Conservation (phyloP, 2,797 vertebrate species). For the Furcifer pardalis region DNA sequence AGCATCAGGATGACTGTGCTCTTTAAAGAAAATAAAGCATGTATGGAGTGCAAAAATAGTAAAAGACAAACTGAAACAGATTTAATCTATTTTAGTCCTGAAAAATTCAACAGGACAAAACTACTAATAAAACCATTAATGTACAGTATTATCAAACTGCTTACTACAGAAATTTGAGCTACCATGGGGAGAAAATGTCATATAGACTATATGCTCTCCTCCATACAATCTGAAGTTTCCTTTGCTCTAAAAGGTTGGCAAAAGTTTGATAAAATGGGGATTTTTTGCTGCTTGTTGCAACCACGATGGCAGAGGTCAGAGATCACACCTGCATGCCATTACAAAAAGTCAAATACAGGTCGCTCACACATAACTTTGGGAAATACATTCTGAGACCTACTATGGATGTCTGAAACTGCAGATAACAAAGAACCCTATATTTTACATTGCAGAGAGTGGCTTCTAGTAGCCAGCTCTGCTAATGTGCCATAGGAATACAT, state of each 20-base stretch:
- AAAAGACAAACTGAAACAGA: not conserved
- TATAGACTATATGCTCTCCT: too few relatives aligned
- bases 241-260: not conserved
- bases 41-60: not conserved
- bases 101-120: not conserved
- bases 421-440: too few relatives aligned
- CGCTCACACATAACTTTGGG: too few relatives aligned
- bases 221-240: not conserved
- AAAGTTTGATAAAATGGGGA: not conserved
- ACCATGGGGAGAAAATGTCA: not conserved
- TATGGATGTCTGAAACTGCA: too few relatives aligned
- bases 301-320: too few relatives aligned
- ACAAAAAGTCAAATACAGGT: too few relatives aligned
- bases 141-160: not conserved
- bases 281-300: not conserved
- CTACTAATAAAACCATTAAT: too few relatives aligned
- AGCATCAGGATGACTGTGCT: not conserved
- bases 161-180: not conserved
- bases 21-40: conserved; percentile 2
- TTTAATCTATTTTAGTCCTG: not conserved
- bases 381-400: too few relatives aligned
- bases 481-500: too few relatives aligned
- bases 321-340: too few relatives aligned
- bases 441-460: too few relatives aligned
- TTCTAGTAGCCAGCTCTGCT: too few relatives aligned